Evolutionary conservation across 1,140 invertebrate genomes (phyloP), one percentile per base, ranked within the genome.

Genomic region (Euwallacea fornicatus): DNA sequence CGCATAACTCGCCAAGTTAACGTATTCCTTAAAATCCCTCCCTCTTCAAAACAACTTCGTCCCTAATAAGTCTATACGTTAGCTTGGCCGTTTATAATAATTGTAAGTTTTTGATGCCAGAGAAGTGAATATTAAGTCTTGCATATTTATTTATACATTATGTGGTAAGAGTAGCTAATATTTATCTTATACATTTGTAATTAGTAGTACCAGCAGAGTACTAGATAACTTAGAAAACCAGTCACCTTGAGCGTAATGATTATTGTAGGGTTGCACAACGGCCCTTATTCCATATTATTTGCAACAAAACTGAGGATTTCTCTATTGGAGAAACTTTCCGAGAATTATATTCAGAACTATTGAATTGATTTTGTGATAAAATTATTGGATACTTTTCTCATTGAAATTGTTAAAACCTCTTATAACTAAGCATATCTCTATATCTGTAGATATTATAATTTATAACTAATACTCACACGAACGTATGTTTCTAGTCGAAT

Each of bases 171-270:
- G 58, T 53, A 47, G 42, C 15, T 16, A 16, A 66, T 60, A 68
- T 46, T 60, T 68, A 68, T 68, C 65, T 21, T 58, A 60, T 68
- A 68, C 42, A 68, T 50, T 11, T 50, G 9, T 50, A 50, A 33
- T 33, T 33, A 33, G 21, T 33, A 33, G 21, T 33, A 33, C 21
- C 21, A 33, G 21, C 21, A 33, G 21, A 33, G 21, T 33, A 33
- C 21, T 33, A 33, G 4, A 4, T 33, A 33, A 33, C 4, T 33
- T 33, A 33, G 21, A 33, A 4, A 33, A 33, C 21, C 21, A 33
- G 21, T 33, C 21, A 33, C 21, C 21, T 33, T 33, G 21, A 33
- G 21, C 21, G 21, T 33, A 33, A 33, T 33, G 21, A 33, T 33
- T 33, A 33, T 33, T 33, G 21, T 33, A 33, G 21, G 21, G 21